A percentile compares a stretch with the other conserved stretches of the same genome.
Conservation (phyloP, 35 echinoderm and acorn worm genomes). For the Patiria miniata region DNA sequence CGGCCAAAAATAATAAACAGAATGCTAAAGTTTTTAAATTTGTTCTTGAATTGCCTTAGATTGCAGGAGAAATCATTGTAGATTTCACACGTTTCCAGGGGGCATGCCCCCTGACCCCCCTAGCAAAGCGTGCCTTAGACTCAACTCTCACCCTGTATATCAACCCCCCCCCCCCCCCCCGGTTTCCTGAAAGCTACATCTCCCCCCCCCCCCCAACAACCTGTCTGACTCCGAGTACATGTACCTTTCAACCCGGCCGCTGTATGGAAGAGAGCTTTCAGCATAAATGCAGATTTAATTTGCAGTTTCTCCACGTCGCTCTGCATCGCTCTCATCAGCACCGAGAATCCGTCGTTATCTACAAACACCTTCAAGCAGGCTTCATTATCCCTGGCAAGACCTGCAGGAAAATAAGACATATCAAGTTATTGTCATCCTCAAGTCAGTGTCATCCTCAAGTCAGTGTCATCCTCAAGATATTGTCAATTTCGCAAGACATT, state of each 20-base stretch:
- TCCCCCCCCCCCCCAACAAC: no score
- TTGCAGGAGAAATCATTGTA: no score
- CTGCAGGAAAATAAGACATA: conserved; percentile 36
- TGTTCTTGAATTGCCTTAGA: no score
- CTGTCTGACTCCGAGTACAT: not conserved
- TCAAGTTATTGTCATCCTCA: not conserved
- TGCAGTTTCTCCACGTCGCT: conserved; percentile 78
- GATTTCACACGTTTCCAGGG: no score
- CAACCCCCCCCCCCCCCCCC: no score
- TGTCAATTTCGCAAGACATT: not conserved
- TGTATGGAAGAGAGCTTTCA: conserved; percentile 60
- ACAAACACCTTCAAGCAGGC: conserved; percentile 42
- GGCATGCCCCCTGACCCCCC: no score
- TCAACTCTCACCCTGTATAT: no score
- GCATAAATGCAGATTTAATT: conserved; percentile 89
- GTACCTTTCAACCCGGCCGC: conserved; percentile 84
- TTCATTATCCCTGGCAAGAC: conserved; percentile 75
- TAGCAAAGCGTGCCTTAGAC: no score
- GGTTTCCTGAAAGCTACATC: no score
- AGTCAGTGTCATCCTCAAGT: not conserved
- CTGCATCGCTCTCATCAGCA: conserved; percentile 90
- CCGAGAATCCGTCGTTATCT: conserved; percentile 75
- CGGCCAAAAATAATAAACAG: no score
- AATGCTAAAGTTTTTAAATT: no score
- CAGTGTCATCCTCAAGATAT: not conserved